These are phyloP conservation scores for Conops quadrifasciatus DNA, from an alignment of 2,888 invertebrate species.

Conservation along the genomic window DNA sequence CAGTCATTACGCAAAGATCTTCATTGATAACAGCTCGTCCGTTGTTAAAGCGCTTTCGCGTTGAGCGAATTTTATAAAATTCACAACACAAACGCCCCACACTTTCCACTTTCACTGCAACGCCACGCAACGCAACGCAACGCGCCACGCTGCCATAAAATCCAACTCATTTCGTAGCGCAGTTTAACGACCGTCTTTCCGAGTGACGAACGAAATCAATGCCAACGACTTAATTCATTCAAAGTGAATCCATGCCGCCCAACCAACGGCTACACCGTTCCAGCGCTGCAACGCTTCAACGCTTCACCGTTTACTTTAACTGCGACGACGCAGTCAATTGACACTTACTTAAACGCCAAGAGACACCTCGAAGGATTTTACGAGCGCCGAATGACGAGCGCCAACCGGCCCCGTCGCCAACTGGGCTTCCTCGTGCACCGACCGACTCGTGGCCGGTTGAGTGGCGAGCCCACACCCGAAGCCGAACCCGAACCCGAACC, in stretches of 20 bases:
- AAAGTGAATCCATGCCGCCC: conserved; percentile 23
- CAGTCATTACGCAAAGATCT: too few relatives aligned
- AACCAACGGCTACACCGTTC: neutral
- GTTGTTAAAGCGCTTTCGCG: too few relatives aligned
- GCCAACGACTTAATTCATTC: conserved; percentile 33
- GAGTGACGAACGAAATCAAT: conserved; percentile 45
- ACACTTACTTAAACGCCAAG: conserved; percentile 57
- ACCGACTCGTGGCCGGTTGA: conserved; percentile 2
- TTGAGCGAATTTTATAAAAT: too few relatives aligned
- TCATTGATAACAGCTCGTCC: too few relatives aligned
- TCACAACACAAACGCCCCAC: too few relatives aligned
- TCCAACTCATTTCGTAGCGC: conserved; percentile 21
- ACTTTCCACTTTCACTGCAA: conserved; percentile 3
- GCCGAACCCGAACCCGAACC: neutral
- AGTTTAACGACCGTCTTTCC: conserved; percentile 63
- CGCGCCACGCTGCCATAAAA: neutral
- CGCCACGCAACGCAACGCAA: neutral
- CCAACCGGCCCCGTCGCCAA: conserved; percentile 35
- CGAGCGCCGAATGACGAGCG: conserved; percentile 39
- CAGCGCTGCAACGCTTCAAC: neutral
- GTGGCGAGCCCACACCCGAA: conserved; percentile 8
- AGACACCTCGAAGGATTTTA: conserved; percentile 45
- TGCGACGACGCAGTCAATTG: conserved; percentile 38
- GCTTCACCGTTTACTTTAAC: neutral
- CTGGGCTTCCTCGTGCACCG: neutral